Percentiles rank a stretch among this genome's conserved stretches.
These are phyloP conservation scores for Cydia splendana DNA, from an alignment of 1,140 invertebrate genomes.

Conservation along the genomic window DNA sequence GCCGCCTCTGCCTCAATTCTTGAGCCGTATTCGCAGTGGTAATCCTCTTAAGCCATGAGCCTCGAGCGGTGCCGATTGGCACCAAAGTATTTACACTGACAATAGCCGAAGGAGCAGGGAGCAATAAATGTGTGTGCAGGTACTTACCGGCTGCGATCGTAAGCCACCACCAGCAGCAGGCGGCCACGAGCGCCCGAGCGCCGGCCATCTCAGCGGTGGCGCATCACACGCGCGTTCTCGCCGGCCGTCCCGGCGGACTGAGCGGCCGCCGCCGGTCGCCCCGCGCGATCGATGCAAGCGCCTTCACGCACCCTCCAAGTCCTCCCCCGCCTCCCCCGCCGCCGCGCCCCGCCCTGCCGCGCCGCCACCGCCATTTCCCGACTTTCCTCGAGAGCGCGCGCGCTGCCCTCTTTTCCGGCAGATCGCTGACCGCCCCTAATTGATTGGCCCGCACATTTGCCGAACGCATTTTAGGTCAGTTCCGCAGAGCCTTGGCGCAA, in stretches of 20 bases:
- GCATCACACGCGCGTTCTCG: constrained; percentile 77
- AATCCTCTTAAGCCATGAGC: constrained; percentile 25
- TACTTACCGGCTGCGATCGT: constrained; percentile 77
- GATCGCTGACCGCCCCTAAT: constrained; percentile 79
- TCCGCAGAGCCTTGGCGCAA: constrained; percentile 68
- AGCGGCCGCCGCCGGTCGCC: constrained; percentile 57
- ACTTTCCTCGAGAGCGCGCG: constrained; percentile 75
- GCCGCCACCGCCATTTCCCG: constrained; percentile 57
- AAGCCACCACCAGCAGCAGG: constrained; percentile 78
- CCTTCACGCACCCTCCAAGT: constrained; percentile 60
- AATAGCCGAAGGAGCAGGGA: not conserved
- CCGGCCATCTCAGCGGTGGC: constrained; percentile 77
- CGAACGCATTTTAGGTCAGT: constrained; percentile 77
- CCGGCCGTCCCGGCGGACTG: constrained; percentile 78
- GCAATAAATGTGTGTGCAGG: constrained; percentile 26
- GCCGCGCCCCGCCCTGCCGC: constrained; percentile 36
- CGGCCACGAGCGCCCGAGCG: constrained; percentile 78
- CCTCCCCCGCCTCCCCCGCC: constrained; percentile 42
- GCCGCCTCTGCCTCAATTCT: constrained; percentile 6
- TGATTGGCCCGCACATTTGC: constrained; percentile 76
- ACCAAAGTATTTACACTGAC: not conserved
- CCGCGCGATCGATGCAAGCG: constrained; percentile 73
- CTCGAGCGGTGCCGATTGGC: not conserved
- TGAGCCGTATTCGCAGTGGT: constrained; percentile 21
- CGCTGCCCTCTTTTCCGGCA: constrained; percentile 74